Evolutionary conservation across 2,797 vertebrate genomes (phyloP).

Genomic region (Rhinoraja longicauda): DNA sequence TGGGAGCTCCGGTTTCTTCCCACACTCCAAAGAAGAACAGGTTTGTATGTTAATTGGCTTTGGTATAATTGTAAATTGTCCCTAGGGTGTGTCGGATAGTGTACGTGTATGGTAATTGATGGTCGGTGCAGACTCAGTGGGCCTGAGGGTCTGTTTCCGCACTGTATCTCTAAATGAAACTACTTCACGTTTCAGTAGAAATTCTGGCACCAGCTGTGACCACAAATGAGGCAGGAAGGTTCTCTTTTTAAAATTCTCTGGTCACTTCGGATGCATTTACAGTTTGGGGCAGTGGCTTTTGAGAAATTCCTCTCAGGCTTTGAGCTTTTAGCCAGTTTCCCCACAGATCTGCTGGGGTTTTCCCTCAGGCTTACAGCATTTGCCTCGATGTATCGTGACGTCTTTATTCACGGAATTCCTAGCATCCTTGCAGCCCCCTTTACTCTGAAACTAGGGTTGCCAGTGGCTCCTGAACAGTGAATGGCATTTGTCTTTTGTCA

Average conservation of each 20-base stretch:
- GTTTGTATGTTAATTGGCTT: too few relatives aligned
- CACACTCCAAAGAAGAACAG: too few relatives aligned
- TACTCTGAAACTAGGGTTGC: not conserved
- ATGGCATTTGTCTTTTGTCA: not conserved
- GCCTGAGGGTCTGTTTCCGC: too few relatives aligned
- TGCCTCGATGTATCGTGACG: not conserved
- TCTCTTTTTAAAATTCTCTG: not conserved
- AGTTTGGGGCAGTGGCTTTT: not conserved
- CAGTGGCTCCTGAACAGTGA: not conserved
- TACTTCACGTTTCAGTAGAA: not conserved
- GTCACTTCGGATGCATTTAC: not conserved
- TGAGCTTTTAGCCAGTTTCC: not conserved
- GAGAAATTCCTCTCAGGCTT: not conserved
- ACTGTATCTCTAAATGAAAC: too few relatives aligned
- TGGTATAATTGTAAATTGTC: too few relatives aligned
- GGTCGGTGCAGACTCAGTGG: too few relatives aligned
- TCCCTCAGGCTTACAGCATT: not conserved
- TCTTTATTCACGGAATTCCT: not conserved
- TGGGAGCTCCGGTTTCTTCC: too few relatives aligned
- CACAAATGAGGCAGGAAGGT: not conserved
- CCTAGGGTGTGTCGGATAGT: too few relatives aligned
- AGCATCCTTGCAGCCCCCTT: not conserved
- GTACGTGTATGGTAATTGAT: too few relatives aligned
- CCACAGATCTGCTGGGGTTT: too few relatives aligned
- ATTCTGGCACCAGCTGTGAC: not conserved